Conservation (phyloP, 2,797 vertebrate species). For the Ciconia nigra region DNA sequence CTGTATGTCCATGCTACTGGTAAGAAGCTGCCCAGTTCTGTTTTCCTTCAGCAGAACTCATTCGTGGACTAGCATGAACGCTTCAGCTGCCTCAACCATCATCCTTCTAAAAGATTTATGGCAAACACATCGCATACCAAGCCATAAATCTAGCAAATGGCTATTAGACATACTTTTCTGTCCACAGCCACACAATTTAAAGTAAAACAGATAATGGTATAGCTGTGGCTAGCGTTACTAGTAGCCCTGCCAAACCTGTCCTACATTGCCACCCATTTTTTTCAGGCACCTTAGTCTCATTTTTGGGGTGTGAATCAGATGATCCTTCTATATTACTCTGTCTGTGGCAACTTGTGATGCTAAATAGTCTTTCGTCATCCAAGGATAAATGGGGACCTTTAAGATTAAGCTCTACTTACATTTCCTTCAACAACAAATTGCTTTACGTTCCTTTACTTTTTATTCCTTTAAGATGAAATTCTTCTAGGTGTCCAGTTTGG, state of each 20-base stretch:
- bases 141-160: constrained; percentile 49
- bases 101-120: constrained; percentile 49
- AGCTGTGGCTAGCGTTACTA: not conserved
- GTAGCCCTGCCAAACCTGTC: not conserved
- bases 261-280: not conserved
- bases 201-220: constrained; percentile 15
- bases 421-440: not conserved
- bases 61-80: not conserved
- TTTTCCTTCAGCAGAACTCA: not conserved
- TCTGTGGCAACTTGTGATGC: not conserved
- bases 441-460: not conserved
- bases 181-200: constrained; percentile 29
- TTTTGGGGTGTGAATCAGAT: not conserved
- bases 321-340: not conserved
- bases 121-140: not conserved
- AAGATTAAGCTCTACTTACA: not conserved
- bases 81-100: not conserved
- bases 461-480: not conserved
- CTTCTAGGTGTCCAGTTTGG: not conserved
- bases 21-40: not conserved
- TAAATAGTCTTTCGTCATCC: not conserved
- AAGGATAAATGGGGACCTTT: not conserved
- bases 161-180: constrained; percentile 44
- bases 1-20: not conserved
- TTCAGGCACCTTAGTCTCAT: not conserved